Evolutionary conservation across 2,797 vertebrate species (phyloP).

Genomic region (Melanogrammus aeglefinus): DNA sequence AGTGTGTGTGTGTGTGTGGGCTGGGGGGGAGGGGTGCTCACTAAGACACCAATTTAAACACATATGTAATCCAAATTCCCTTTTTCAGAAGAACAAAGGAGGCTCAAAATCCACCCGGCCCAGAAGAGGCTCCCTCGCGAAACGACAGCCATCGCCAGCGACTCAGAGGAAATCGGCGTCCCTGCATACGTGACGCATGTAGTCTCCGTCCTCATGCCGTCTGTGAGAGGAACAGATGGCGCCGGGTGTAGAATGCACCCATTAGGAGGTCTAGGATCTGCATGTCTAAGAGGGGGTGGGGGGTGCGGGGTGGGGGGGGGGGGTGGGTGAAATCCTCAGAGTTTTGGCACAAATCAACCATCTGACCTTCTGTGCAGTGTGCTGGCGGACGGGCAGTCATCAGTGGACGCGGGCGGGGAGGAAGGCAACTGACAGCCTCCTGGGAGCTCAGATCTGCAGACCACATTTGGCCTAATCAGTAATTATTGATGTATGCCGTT

Average conservation of each 20-base stretch:
- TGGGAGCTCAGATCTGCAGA: constrained; percentile 43
- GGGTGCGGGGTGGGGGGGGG: constrained; percentile 18
- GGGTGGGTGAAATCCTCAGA: constrained; percentile 63
- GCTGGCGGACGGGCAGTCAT: constrained; percentile 59
- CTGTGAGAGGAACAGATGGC: constrained; percentile 75
- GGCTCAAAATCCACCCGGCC: no score
- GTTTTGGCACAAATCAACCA: constrained; percentile 73
- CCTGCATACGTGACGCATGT: constrained; percentile 59
- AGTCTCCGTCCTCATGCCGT: constrained; percentile 61
- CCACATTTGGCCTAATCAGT: constrained; percentile 53
- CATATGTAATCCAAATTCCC: background rate
- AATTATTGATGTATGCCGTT: constrained; percentile 51
- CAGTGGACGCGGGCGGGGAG: constrained; percentile 49
- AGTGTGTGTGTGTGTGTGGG: no score
- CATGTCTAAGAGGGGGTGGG: constrained; percentile 66
- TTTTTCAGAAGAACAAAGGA: background rate
- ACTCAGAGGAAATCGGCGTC: constrained; percentile 66
- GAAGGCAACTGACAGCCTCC: constrained; percentile 54
- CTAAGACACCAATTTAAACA: background rate
- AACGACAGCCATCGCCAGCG: constrained; percentile 48
- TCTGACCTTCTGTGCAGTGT: constrained; percentile 79
- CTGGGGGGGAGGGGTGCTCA: no score
- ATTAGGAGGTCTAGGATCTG: constrained; percentile 72
- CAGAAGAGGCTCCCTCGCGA: no score
- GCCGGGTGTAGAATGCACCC: constrained; percentile 75